Conservation (phyloP, 2,797 vertebrate genomes). For the Helostoma temminkii region DNA sequence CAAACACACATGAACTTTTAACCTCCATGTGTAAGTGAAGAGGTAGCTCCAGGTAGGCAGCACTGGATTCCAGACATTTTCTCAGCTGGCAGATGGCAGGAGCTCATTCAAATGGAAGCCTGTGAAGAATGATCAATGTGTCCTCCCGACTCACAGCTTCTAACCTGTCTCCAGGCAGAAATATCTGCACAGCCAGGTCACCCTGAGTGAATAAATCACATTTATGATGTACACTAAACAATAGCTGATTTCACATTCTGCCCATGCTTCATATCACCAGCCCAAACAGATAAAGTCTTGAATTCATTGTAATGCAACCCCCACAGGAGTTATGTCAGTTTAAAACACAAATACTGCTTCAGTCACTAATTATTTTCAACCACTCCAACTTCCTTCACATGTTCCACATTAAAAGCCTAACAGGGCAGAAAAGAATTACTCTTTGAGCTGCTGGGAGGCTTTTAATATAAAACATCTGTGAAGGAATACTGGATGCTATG, state of each 20-base stretch:
- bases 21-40: constrained; percentile 10
- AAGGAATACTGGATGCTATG: no score
- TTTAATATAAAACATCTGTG: neutral
- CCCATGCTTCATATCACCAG: no score
- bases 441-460: neutral
- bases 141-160: constrained; percentile 1
- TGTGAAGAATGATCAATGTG: neutral
- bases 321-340: no score
- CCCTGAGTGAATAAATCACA: neutral
- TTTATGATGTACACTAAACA: constrained; percentile 12
- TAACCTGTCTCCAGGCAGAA: constrained; percentile 2
- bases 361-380: neutral
- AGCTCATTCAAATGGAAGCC: constrained; percentile 7
- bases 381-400: constrained; percentile 5
- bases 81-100: neutral
- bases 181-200: constrained; percentile 15
- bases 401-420: neutral
- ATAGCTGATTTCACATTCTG: no score
- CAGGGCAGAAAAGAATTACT: neutral
- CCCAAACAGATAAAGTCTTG: no score
- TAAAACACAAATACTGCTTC: neutral
- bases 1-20: constrained; percentile 38
- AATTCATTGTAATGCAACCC: no score
- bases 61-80: constrained; percentile 18
- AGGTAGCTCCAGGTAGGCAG: constrained; percentile 21